A percentile compares a stretch with the other conserved stretches of the same genome.
phyloP scores from a whole-genome alignment of 2,797 vertebrate species.

The Acestrorhynchus altus region DNA sequence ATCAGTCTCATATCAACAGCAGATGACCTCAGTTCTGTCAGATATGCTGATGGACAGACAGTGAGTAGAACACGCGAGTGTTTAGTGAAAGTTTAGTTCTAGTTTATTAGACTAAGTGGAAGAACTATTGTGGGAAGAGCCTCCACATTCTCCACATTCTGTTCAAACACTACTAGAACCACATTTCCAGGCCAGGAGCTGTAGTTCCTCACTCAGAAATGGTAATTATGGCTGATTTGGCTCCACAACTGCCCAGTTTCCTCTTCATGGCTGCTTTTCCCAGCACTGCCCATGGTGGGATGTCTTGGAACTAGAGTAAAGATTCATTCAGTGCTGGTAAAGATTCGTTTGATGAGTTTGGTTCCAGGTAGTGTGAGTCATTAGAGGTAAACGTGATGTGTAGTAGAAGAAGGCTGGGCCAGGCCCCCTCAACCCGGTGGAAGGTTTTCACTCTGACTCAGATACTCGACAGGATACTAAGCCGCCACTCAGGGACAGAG shows the following conservation, averaged over 20 bases:
- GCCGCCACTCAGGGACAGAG: conserved; percentile 37
- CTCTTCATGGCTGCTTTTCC: neutral
- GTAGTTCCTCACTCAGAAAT: neutral
- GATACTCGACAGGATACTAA: conserved; percentile 23
- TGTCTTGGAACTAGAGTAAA: conserved; percentile 6
- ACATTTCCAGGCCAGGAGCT: neutral
- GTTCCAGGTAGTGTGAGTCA: conserved; percentile 20
- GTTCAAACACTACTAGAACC: too few species aligned
- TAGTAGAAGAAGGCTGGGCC: neutral
- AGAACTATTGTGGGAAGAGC: too few species aligned
- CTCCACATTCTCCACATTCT: too few species aligned
- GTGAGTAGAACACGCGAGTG: too few species aligned
- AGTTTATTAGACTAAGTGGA: too few species aligned
- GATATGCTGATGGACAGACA: too few species aligned
- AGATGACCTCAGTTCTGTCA: too few species aligned
- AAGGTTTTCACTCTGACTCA: conserved; percentile 21
- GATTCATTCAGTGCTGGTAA: neutral
- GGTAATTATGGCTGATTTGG: neutral
- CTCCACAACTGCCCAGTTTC: neutral
- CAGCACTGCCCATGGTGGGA: neutral
- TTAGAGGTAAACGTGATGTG: neutral
- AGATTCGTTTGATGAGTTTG: neutral
- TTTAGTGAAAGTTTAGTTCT: too few species aligned
- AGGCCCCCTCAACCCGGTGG: neutral
- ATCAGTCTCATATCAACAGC: too few species aligned